A percentile compares a stretch with the other conserved stretches of the same genome.
Evolutionary conservation across 2,888 invertebrate species (phyloP).

Genomic region (Amiota minor): DNA sequence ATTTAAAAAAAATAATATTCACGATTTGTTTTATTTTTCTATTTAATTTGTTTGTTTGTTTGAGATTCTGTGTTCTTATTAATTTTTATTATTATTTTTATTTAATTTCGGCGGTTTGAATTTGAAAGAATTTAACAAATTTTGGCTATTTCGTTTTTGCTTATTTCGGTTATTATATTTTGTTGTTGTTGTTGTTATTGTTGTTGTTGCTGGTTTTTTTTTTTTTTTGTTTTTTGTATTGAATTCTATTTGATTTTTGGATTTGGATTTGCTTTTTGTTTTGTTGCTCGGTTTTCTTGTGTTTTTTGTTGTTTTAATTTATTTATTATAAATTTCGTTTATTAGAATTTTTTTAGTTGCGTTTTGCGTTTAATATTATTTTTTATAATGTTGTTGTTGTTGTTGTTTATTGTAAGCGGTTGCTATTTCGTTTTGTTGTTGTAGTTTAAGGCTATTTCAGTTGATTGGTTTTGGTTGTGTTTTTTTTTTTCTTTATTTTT

Average conservation of each 20-base stretch:
- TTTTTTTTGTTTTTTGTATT: conserved; percentile 43
- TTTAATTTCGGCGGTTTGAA: conserved; percentile 14
- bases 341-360: no score
- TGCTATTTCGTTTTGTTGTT: conserved; percentile 40
- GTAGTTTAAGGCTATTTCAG: conserved; percentile 35
- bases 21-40: conserved; percentile 34
- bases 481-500: neutral
- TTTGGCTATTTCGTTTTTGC: conserved; percentile 63
- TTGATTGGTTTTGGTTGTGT: no score
- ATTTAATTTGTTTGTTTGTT: conserved; percentile 28
- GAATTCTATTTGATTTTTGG: conserved; percentile 34
- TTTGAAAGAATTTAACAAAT: conserved; percentile 65
- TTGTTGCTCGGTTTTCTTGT: neutral
- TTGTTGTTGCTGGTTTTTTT: conserved; percentile 33
- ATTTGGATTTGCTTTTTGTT: conserved; percentile 36
- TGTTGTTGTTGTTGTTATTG: conserved; percentile 32
- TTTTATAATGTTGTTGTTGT: no score
- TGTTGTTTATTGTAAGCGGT: neutral
- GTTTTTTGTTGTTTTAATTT: no score
- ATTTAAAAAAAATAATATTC: conserved; percentile 25
- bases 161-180: conserved; percentile 36
- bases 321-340: neutral
- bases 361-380: no score
- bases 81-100: conserved; percentile 26
- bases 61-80: conserved; percentile 28